These are phyloP conservation scores for Stigmatopora nigra DNA, from an alignment of 2,113 vertebrate species.

Conservation along the genomic window DNA sequence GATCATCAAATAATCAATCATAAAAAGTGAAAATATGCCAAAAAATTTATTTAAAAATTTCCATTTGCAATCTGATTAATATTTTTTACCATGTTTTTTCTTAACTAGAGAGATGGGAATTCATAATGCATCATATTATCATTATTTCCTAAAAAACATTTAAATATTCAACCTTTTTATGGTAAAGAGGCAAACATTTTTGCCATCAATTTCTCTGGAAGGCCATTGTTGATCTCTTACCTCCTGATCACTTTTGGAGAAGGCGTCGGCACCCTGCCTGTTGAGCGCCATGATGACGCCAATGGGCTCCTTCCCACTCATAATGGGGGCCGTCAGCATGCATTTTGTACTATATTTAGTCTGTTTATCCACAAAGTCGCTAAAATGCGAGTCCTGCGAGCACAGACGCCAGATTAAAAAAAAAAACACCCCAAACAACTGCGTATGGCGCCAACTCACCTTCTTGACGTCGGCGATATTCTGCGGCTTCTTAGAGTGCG, in stretches of 20 bases:
- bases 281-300: conserved; percentile 81
- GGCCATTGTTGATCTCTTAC: conserved; percentile 52
- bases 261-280: conserved; percentile 72
- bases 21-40: no score
- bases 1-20: no score
- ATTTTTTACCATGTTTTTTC: no score
- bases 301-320: conserved; percentile 75
- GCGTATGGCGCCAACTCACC: conserved; percentile 57
- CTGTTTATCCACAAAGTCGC: conserved; percentile 78
- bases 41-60: no score
- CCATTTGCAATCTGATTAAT: no score
- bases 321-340: conserved; percentile 68
- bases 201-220: background rate
- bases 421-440: background rate
- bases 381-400: conserved; percentile 79
- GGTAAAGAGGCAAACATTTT: no score
- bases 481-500: conserved; percentile 78
- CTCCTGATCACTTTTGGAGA: conserved; percentile 81
- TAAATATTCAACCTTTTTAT: no score
- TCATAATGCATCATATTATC: no score
- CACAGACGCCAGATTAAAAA: background rate
- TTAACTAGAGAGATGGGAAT: no score
- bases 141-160: no score
- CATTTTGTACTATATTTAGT: conserved; percentile 77
- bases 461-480: conserved; percentile 81